These are phyloP conservation scores for Amphilophus citrinellus DNA, from an alignment of 2,113 vertebrate genomes.

Conservation along the genomic window DNA sequence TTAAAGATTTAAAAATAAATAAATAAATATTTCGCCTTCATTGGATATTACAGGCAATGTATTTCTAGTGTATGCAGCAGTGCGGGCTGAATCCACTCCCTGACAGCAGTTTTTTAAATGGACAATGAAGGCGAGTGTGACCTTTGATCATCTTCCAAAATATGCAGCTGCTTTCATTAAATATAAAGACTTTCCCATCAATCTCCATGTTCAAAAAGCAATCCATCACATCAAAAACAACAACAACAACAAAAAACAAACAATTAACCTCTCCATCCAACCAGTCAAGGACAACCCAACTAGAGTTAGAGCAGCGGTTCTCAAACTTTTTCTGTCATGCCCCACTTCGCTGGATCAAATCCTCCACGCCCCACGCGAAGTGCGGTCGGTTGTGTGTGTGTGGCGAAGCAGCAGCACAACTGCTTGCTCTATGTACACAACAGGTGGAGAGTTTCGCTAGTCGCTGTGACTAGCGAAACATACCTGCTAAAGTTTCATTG, in stretches of 20 bases:
- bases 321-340: no score
- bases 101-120: neutral
- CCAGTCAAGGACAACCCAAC: neutral
- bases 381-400: no score
- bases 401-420: no score
- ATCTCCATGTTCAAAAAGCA: neutral
- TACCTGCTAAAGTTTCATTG: no score
- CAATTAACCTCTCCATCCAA: neutral
- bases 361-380: no score
- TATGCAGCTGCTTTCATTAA: neutral
- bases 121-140: neutral
- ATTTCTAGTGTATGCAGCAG: neutral
- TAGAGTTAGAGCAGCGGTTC: neutral
- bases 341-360: no score
- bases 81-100: neutral
- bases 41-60: neutral
- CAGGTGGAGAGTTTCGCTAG: no score
- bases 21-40: neutral
- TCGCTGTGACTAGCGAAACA: no score
- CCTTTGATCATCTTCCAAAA: neutral
- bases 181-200: neutral
- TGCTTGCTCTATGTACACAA: no score
- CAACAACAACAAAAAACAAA: neutral
- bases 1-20: neutral
- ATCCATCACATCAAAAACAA: neutral